Base-by-base conservation (phyloP, 1,140 invertebrate genomes). In the Ostrea denselamellosa region DNA sequence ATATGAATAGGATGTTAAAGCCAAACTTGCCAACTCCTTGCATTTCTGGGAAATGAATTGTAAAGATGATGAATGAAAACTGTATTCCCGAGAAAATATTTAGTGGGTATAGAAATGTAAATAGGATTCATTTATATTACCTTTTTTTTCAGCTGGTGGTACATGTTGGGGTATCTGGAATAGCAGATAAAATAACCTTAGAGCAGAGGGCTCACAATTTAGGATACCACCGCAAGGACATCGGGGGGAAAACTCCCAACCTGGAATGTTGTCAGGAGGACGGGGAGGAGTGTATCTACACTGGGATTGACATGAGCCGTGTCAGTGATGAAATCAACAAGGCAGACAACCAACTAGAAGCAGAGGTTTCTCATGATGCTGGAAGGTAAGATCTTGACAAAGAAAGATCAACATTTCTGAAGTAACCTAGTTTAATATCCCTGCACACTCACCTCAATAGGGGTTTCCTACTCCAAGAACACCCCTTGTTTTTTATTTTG, bases 141-240 rank as follows among this genome's bases (percentile, higher is more conserved):
- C 81, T 52, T n/a, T n/a, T 65, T 44, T 85, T 85, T 51, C 90
- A 95, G 95, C 90, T 96, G 68, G 92, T 95, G 9, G 93, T 96
- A 12, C 95, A 95, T 91, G 95, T 95, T 34, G 95, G 95, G 71
- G 95, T 96, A n/a, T 95, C 95, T n/a, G 93, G 95, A n/a, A 93
- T 95, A 22, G 95, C 95, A 8, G 93, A 93, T 65, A 93, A 93
- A 82, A 88, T 96, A 17, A 95, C 95, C 0, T 83, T 96, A 56
- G 95, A 96, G 90, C 95, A 95, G 89, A 89, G 90, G 68, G 95
- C 95, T 51, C 94, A 95, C 90, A 96, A 95, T 89, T 90, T 92
- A 86, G 95, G 95, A 0, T 96, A 96, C 90, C 88, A 91, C 62
- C 93, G 92, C 56, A 83, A 89, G 10, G 95, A 96, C 90, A 93